These are phyloP conservation scores for Leguminivora glycinivorella DNA, from an alignment of 1,140 invertebrate genomes.

Conservation along the genomic window DNA sequence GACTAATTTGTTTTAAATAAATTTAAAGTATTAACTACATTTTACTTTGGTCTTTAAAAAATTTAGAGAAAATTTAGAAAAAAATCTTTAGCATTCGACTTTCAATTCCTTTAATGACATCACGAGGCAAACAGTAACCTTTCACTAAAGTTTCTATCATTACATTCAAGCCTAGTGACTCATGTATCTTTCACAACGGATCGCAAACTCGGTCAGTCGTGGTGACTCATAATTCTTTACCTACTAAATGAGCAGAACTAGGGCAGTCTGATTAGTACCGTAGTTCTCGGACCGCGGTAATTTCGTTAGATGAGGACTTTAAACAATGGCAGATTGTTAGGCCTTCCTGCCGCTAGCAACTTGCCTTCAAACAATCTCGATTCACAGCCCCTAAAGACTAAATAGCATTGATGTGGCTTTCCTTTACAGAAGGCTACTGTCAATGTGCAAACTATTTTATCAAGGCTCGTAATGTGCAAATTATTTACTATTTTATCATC, in stretches of 20 bases:
- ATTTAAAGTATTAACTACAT: too few species aligned
- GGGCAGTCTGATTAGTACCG: constrained; percentile 29
- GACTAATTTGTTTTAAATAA: too few species aligned
- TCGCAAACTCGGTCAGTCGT: constrained; percentile 6
- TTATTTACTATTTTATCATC: too few species aligned
- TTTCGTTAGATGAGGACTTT: constrained; percentile 9
- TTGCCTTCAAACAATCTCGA: constrained; percentile 6
- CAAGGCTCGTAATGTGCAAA: too few species aligned
- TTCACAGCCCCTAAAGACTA: constrained; percentile 62
- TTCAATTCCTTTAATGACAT: not conserved
- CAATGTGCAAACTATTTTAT: too few species aligned
- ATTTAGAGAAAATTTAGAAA: not conserved
- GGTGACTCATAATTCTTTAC: constrained; percentile 15
- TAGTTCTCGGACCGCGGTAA: constrained; percentile 14
- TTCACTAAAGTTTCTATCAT: constrained; percentile 9
- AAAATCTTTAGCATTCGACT: not conserved
- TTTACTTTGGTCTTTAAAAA: too few species aligned
- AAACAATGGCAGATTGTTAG: constrained; percentile 4
- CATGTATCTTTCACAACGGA: constrained; percentile 5
- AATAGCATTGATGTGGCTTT: too few species aligned
- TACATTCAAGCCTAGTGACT: not conserved
- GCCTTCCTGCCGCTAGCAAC: constrained; percentile 1
- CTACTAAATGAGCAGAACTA: constrained; percentile 1
- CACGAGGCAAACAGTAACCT: not conserved
- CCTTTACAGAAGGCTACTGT: too few species aligned